These are phyloP conservation scores for Lepidurus couesii DNA, from an alignment of 1,140 invertebrate species.

Conservation along the genomic window DNA sequence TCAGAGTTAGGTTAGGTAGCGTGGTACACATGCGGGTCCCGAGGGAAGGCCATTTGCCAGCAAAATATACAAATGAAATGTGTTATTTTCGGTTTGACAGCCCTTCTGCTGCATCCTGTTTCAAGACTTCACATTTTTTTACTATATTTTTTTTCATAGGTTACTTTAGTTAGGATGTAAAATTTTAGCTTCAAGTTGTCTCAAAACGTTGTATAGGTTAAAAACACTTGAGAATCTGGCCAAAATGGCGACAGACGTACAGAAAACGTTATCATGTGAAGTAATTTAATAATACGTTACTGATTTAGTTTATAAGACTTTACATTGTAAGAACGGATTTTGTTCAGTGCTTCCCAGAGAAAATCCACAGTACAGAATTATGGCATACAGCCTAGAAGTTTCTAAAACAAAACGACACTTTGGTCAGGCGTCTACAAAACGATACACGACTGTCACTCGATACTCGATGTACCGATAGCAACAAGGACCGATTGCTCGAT, in stretches of 20 bases:
- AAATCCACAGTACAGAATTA: slow-evolving; percentile 33
- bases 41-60: too few relatives aligned
- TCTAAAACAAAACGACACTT: slow-evolving; percentile 26
- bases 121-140: too few relatives aligned
- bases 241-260: background rate
- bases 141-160: too few relatives aligned
- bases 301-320: background rate
- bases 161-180: background rate
- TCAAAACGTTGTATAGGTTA: slow-evolving; percentile 24
- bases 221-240: background rate
- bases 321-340: slow-evolving; percentile 32
- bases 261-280: background rate
- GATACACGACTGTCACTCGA: background rate
- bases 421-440: slow-evolving; percentile 23
- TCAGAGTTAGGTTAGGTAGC: too few relatives aligned
- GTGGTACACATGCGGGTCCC: too few relatives aligned
- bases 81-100: too few relatives aligned
- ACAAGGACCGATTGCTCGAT: slow-evolving; percentile 9
- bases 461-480: background rate
- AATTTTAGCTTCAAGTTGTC: background rate
- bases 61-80: too few relatives aligned
- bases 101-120: too few relatives aligned
- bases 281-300: background rate
- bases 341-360: slow-evolving; percentile 33
- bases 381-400: slow-evolving; percentile 19